Evolutionary conservation across 1,140 invertebrate genomes (phyloP).

Genomic region (Eurosta solidaginis): DNA sequence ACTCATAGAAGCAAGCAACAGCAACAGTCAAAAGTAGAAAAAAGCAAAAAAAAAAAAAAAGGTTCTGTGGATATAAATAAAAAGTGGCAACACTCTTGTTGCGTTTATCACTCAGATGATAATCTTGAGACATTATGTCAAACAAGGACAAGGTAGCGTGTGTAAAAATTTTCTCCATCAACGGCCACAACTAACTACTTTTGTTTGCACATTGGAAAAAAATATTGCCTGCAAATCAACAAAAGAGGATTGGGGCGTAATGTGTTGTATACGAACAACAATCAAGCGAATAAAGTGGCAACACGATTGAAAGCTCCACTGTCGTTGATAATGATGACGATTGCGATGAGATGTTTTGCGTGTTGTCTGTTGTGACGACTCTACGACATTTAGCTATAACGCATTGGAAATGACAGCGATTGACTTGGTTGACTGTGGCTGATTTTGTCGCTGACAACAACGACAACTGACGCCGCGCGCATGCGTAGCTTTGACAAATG

Average conservation of each 20-base stretch:
- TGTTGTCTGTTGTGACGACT: too few species aligned
- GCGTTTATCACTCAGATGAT: slow-evolving; percentile 25
- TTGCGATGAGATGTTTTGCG: neutral
- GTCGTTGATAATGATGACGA: slow-evolving; percentile 24
- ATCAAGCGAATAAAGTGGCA: slow-evolving; percentile 16
- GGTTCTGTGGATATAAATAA: neutral
- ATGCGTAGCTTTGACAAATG: slow-evolving; percentile 27
- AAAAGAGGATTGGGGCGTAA: neutral
- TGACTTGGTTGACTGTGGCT: slow-evolving; percentile 10
- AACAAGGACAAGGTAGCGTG: slow-evolving; percentile 27
- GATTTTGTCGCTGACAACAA: slow-evolving; percentile 20
- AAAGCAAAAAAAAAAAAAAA: too few species aligned
- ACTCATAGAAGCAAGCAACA: neutral
- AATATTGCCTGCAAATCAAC: neutral
- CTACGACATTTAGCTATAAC: neutral
- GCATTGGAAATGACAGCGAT: slow-evolving; percentile 14
- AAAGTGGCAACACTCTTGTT: slow-evolving; percentile 25
- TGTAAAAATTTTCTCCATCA: slow-evolving; percentile 28
- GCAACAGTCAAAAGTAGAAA: too few species aligned
- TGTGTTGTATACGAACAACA: neutral
- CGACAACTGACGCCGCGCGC: slow-evolving; percentile 24
- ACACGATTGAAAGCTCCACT: slow-evolving; percentile 19
- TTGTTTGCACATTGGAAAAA: neutral
- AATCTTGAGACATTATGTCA: slow-evolving; percentile 27
- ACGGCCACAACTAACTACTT: neutral